Conservation (phyloP, 2,113 vertebrate genomes). For the Poicephalus meyeri region DNA sequence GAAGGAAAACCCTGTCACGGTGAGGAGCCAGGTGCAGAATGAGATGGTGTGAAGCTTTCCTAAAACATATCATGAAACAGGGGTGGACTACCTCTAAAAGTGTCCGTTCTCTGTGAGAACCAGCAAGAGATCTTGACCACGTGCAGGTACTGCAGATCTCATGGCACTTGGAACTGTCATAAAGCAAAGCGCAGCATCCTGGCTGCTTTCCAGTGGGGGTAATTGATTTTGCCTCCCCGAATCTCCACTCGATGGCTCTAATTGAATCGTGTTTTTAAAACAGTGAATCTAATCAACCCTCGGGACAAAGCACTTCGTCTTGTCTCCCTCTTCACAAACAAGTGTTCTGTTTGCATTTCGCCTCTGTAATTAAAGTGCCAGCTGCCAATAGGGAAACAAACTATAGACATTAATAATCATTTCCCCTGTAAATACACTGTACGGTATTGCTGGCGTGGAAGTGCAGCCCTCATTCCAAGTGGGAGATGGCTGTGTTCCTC, state of each 20-base stretch:
- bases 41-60: background rate
- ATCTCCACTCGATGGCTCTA: background rate
- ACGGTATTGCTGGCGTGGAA: background rate
- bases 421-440: background rate
- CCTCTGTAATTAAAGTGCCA: background rate
- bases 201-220: background rate
- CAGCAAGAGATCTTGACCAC: background rate
- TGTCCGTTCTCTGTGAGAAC: background rate
- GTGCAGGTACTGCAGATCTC: background rate
- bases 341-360: constrained; percentile 4
- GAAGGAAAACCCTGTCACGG: background rate
- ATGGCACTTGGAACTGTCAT: background rate
- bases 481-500: background rate
- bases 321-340: background rate
- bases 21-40: background rate
- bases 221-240: background rate
- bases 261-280: background rate
- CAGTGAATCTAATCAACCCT: background rate
- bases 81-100: background rate
- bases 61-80: background rate
- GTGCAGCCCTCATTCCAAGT: background rate
- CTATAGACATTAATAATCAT: background rate
- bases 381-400: background rate
- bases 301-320: background rate
- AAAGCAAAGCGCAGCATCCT: background rate